Evolutionary conservation across 2,888 invertebrate species (phyloP), one percentile per base, ranked within the genome.

Genomic region (Leptopilina myrica): DNA sequence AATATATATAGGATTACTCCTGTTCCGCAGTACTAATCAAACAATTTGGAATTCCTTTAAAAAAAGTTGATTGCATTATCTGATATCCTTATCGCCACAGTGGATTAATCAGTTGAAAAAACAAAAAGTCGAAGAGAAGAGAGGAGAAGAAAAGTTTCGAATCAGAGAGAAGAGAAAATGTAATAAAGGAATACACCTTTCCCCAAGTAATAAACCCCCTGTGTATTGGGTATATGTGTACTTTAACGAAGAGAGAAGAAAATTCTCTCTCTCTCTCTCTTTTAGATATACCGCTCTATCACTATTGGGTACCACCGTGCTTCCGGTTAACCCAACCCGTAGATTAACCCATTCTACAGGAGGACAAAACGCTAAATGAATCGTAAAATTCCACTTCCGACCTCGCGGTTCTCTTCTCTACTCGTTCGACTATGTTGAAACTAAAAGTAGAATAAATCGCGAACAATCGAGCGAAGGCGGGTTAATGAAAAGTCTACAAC

Each of bases 291-390:
- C 49, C 49, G 20, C 20, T 43, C 64, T 26, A 77, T 56, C 76
- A 78, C 73, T 79, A 79, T 80, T 76, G 77, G 33, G 80, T 73
- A 79, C 83, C 82, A 83, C 83, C 77, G 80, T 79, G 80, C 83
- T 88, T 85, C 84, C 86, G 85, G 84, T 87, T 87, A 86, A 49
- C 49, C 86, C 85, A 85, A 82, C 84, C 83, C 84, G 33, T 80
- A 86, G 84, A 87, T 89, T 88, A 87, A 88, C 85, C 84, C 84
- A 84, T 86, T 86, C 83, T 85, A 78, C 67, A 81, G 81, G 66
- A 80, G 84, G 78, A 87, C 86, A 87, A 87, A 87, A 87, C 84
- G 84, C 84, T 86, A 87, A 89, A 89, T 88, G 88, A 89, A 89
- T 88, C 88, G 89, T 88, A 82, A 88, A 89, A 88, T 88, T 88